phyloP scores from a whole-genome alignment of 1,140 invertebrate genomes.

The Brachionus angularis region DNA sequence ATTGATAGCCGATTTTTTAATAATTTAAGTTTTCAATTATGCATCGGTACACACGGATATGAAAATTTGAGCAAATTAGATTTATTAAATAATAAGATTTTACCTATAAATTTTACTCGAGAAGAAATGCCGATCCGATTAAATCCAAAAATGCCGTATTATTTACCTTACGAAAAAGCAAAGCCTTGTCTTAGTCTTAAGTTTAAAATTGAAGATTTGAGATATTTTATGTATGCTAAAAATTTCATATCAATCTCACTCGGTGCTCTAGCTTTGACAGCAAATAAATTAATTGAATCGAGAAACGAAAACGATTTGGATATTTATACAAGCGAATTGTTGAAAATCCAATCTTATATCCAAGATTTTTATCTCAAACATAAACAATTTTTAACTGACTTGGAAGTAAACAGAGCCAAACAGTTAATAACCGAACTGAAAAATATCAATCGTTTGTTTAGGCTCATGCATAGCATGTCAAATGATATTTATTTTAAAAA shows the following conservation, averaged over 20 bases:
- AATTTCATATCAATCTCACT: constrained; percentile 21
- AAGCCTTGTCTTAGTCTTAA: constrained; percentile 36
- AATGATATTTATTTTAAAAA: constrained; percentile 5
- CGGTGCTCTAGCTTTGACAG: not conserved
- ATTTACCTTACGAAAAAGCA: constrained; percentile 28
- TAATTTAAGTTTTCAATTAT: constrained; percentile 37
- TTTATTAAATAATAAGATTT: not conserved
- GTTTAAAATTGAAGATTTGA: constrained; percentile 27
- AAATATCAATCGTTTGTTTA: constrained; percentile 20
- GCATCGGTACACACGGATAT: constrained; percentile 41
- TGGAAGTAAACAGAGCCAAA: not conserved
- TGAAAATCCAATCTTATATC: constrained; percentile 6
- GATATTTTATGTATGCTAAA: constrained; percentile 19
- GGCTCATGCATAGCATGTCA: not conserved
- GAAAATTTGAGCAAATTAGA: not conserved
- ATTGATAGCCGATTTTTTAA: not conserved
- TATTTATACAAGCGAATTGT: not conserved
- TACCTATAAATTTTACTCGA: not conserved
- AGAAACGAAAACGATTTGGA: constrained; percentile 21
- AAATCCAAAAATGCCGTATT: not conserved
- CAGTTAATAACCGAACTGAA: constrained; percentile 2
- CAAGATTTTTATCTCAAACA: constrained; percentile 21
- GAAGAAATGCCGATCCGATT: constrained; percentile 10
- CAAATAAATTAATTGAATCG: constrained; percentile 5
- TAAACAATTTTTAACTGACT: constrained; percentile 1